Conservation (phyloP, 1,140 invertebrate genomes). For the Protaetia brevitarsis region DNA sequence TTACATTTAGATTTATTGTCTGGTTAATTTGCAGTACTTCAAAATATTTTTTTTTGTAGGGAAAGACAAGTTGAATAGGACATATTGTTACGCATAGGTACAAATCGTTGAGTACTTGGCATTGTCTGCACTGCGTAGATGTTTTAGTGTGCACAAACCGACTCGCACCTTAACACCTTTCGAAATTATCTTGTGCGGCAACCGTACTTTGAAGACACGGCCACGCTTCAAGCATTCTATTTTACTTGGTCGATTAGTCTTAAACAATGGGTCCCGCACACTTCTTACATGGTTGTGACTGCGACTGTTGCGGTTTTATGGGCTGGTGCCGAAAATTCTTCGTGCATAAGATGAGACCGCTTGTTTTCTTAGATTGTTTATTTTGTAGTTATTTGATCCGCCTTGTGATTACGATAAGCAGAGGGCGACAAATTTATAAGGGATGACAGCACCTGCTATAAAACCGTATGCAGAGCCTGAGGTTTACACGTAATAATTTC, state of each 20-base stretch:
- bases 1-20: too few relatives aligned
- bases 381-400: background rate
- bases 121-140: background rate
- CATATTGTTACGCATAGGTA: too few relatives aligned
- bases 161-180: background rate
- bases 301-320: constrained; percentile 4
- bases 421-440: too few relatives aligned
- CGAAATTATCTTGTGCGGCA: background rate
- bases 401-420: background rate
- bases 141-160: background rate
- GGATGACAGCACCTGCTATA: too few relatives aligned
- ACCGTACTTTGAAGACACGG: background rate
- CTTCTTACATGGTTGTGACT: background rate
- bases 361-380: background rate
- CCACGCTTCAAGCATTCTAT: constrained; percentile 10
- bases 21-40: too few relatives aligned
- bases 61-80: too few relatives aligned
- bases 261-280: background rate
- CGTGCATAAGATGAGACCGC: background rate
- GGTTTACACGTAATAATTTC: background rate
- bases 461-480: background rate
- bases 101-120: too few relatives aligned
- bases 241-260: constrained; percentile 12
- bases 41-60: too few relatives aligned
- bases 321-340: constrained; percentile 4